Evolutionary conservation across 2,797 vertebrate species (phyloP), one percentile per base, ranked within the genome.

Genomic region (Acanthis flammea): DNA sequence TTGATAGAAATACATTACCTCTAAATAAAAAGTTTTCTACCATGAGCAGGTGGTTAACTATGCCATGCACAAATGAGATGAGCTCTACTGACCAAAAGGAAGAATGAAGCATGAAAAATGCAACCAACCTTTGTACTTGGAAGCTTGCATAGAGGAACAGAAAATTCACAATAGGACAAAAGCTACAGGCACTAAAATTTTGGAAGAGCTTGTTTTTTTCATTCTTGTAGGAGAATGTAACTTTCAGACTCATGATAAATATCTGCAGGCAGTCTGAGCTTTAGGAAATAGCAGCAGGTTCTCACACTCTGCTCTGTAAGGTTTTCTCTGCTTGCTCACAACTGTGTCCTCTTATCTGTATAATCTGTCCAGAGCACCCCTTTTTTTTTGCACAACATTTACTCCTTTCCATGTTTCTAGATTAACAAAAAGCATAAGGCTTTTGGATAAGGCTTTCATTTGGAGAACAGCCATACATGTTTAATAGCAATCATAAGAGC

Each of bases 351-450:
- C 42, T 76, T 63, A 82, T 84, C 55, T 89, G 61, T 42, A 81
- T 47, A 24, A 48, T 91, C 37, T 57, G 13, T 79, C 30, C 50
- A 86, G 93, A 87, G 16, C 30, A 67, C 53, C 53, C 53, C 44
- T 73, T 41, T 93, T 48, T 39, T 89, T 73, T 80, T n/a, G 48
- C 65, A 79, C 68, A 82, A 35, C 27, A 68, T 53, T 74, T 70
- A 28, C 30, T 92, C n/a, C 18, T 51, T 88, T 65, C 33, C 45
- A 4, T 28, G 35, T 87, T 95, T 88, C 62, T 70, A 86, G 28
- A 93, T 90, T 93, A 78, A 65, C 42, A 91, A 87, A 89, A 96
- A 84, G 24, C 70, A 73, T 41, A 92, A 88, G 31, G 53, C 24
- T 51, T 41, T 58, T 63, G 57, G 51, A 53, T 58, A 88, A 94